Conservation (phyloP, 1,140 invertebrate species). For the Procambarus virginalis region DNA sequence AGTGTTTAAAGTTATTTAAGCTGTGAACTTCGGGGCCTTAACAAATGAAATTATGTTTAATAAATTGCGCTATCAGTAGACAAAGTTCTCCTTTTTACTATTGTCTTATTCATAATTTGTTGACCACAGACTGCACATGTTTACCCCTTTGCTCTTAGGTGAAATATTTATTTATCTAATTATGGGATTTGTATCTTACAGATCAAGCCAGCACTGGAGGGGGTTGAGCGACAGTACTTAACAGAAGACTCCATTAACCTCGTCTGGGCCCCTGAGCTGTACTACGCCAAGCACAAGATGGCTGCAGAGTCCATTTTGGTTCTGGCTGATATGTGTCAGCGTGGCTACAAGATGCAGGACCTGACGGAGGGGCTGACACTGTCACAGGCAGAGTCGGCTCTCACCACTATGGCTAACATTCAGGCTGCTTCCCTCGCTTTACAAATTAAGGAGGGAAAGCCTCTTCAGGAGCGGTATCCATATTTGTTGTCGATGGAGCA, state of each 20-base stretch:
- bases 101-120: no score
- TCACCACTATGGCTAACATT: slow-evolving; percentile 33
- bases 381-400: slow-evolving; percentile 25
- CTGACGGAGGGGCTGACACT: slow-evolving; percentile 46
- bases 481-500: slow-evolving; percentile 54
- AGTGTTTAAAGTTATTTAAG: no score
- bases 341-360: slow-evolving; percentile 38
- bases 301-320: slow-evolving; percentile 18
- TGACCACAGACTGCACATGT: no score
- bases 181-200: neutral
- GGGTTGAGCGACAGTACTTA: slow-evolving; percentile 13
- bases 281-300: slow-evolving; percentile 29
- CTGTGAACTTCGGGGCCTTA: no score
- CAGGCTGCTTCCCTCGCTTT: slow-evolving; percentile 40
- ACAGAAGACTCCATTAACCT: slow-evolving; percentile 5
- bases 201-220: slow-evolving; percentile 31
- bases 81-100: no score
- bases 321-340: slow-evolving; percentile 31
- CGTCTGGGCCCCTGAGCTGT: slow-evolving; percentile 16
- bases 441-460: slow-evolving; percentile 42
- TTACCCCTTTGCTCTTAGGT: no score
- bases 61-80: no score
- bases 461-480: slow-evolving; percentile 36
- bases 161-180: no score
- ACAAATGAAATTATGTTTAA: no score